Evolutionary conservation across 2,888 invertebrate species (phyloP).

Genomic region (Cerastis leucographa): DNA sequence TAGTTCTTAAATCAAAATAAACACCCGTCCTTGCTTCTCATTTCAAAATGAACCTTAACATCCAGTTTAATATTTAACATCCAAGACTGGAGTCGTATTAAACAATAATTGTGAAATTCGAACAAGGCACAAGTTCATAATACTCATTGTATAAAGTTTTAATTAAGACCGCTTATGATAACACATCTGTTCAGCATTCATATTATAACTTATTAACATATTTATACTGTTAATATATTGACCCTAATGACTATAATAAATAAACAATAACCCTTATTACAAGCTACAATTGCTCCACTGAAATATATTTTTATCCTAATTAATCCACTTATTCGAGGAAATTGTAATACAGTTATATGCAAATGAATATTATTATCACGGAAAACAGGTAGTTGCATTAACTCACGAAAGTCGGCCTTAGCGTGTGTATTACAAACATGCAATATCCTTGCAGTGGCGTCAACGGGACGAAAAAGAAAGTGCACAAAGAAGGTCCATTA

Average conservation of each 20-base stretch:
- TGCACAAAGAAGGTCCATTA: conserved; percentile 19
- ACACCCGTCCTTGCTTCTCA: background rate
- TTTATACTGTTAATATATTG: conserved; percentile 26
- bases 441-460: conserved; percentile 69
- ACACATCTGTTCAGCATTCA: conserved; percentile 31
- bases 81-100: background rate
- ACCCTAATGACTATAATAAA: conserved; percentile 40
- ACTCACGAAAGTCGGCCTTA: conserved; percentile 52
- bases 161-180: conserved; percentile 32
- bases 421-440: conserved; percentile 55
- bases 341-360: conserved; percentile 57
- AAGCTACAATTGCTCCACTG: conserved; percentile 33
- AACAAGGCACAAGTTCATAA: background rate
- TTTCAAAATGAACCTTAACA: background rate
- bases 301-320: conserved; percentile 50
- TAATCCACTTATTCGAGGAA: conserved; percentile 50
- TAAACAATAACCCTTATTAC: conserved; percentile 43
- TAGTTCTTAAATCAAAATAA: background rate
- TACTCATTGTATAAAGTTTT: conserved; percentile 15
- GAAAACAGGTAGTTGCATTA: conserved; percentile 60
- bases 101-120: conserved; percentile 8
- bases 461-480: conserved; percentile 60
- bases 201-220: conserved; percentile 36
- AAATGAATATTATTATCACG: conserved; percentile 52
- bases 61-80: background rate